These are phyloP conservation scores for Bombus terrestris DNA, from an alignment of 1,140 invertebrate species.

Conservation along the genomic window DNA sequence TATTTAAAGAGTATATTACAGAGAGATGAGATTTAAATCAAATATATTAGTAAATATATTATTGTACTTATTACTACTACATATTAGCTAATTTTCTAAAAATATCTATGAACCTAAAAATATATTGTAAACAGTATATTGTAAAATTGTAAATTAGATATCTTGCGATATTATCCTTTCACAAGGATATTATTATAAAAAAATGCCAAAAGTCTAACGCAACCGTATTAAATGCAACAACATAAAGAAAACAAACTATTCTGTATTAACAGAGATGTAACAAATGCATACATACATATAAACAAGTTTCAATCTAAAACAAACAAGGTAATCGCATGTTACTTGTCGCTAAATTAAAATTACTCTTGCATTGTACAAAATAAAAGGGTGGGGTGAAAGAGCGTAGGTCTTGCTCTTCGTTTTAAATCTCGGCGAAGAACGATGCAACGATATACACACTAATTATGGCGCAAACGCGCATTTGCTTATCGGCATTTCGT, in stretches of 20 bases:
- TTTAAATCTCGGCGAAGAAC: not conserved
- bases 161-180: not conserved
- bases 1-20: too few species aligned
- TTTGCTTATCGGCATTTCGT: conserved; percentile 62
- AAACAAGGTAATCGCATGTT: not conserved
- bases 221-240: not conserved
- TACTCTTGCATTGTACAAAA: not conserved
- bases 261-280: not conserved
- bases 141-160: not conserved
- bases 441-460: conserved; percentile 42
- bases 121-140: not conserved
- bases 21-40: too few species aligned
- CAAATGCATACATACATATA: not conserved
- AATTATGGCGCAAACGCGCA: conserved; percentile 49
- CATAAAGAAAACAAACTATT: not conserved
- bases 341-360: not conserved
- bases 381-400: not conserved
- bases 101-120: not conserved
- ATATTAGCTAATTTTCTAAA: not conserved
- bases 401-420: not conserved
- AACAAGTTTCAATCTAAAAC: not conserved
- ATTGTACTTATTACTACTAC: not conserved
- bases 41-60: too few species aligned
- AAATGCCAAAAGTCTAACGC: not conserved
- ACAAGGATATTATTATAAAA: not conserved